Percentiles rank a stretch among this genome's conserved stretches.
These are phyloP conservation scores for Gasterosteus aculeatus DNA, from an alignment of 2,113 vertebrate species.

Conservation along the genomic window DNA sequence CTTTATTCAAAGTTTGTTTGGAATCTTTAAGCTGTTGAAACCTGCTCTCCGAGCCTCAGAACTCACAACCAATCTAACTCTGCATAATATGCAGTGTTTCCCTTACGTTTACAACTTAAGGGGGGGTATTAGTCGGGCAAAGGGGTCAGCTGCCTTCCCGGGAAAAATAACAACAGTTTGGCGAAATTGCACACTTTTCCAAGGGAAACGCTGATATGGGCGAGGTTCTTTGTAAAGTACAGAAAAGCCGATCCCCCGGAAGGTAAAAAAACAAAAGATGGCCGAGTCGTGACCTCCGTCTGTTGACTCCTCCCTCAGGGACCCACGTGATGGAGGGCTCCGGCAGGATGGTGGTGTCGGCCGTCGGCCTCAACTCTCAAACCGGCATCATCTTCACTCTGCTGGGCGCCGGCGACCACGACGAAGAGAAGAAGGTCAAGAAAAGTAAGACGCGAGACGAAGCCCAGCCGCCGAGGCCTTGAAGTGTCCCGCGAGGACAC, in stretches of 20 bases:
- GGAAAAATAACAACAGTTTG: no score
- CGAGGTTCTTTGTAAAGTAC: no score
- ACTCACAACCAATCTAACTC: not conserved
- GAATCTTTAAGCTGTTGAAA: not conserved
- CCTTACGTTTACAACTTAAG: no score
- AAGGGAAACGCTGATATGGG: no score
- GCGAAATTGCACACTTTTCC: no score
- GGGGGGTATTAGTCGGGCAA: no score
- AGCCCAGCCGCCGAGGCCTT: constrained; percentile 15
- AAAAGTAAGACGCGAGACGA: constrained; percentile 87
- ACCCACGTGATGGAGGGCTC: constrained; percentile 99
- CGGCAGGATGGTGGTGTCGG: constrained; percentile 93
- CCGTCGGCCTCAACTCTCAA: constrained; percentile 95
- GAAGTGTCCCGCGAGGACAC: constrained; percentile 18
- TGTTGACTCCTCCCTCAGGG: constrained; percentile 74
- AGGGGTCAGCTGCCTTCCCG: no score
- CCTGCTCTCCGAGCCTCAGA: not conserved
- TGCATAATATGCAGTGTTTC: not conserved
- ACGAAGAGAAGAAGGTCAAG: constrained; percentile 93
- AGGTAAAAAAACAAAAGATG: not conserved
- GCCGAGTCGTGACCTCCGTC: not conserved
- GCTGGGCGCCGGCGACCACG: constrained; percentile 87
- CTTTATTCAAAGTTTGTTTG: not conserved
- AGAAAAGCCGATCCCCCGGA: not conserved
- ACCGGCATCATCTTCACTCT: constrained; percentile 98